Percentiles rank a stretch among this genome's conserved stretches.
phyloP scores from a whole-genome alignment of 2,888 invertebrate genomes.

The Tetheella fluctuosa region DNA sequence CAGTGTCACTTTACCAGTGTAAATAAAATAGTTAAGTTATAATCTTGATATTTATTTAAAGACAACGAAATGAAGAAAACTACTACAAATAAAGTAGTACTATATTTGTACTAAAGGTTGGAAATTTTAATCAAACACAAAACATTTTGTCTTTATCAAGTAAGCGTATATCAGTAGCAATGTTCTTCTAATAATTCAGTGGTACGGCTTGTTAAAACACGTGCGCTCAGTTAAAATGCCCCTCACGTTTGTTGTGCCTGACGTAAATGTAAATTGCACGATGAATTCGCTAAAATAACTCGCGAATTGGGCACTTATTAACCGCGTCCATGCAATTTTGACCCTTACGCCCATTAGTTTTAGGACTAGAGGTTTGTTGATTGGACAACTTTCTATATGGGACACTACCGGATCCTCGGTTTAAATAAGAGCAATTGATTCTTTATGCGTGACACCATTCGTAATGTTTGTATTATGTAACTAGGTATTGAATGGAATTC shows the following conservation, averaged over 20 bases:
- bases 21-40: no score
- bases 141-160: neutral
- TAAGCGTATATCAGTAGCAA: neutral
- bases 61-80: no score
- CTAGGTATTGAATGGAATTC: conserved; percentile 12
- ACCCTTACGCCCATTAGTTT: neutral
- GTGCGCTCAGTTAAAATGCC: neutral
- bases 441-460: conserved; percentile 34
- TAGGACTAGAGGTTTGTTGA: neutral
- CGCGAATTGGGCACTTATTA: conserved; percentile 1
- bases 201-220: neutral
- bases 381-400: neutral
- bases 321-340: neutral
- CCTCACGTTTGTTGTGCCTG: conserved; percentile 9
- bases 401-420: conserved; percentile 23
- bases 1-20: no score
- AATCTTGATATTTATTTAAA: no score
- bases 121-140: no score
- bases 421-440: conserved; percentile 33
- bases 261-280: conserved; percentile 10
- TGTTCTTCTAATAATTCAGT: neutral
- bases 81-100: no score
- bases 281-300: conserved; percentile 10
- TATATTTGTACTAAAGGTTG: no score
- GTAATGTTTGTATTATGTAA: conserved; percentile 34